Base-by-base conservation (phyloP, 2,888 invertebrate genomes). In the Meliscaeva auricollis region DNA sequence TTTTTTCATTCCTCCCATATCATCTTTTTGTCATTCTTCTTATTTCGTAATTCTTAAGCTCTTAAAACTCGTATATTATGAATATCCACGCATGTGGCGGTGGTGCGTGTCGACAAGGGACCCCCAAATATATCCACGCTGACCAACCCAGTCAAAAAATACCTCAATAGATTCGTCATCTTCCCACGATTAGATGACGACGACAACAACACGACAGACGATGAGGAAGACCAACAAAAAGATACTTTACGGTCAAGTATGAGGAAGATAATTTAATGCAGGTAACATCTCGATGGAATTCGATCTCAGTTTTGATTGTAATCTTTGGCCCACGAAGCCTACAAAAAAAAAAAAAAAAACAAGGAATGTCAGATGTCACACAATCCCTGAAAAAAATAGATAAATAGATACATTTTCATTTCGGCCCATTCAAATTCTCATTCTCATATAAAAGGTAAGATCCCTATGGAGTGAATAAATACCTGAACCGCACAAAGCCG, bases 231-330 rank as follows among this genome's bases (percentile, higher is more conserved):
- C 15, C 20, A 75, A 48, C 30, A 48, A 58, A 62, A 26, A 81
- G 48, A 84, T 70, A 72, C 68, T 48, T 76, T 80, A 76, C 77
- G 85, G 76, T 69, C 76, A 77, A 62, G 20, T 70, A 54, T 3
- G 58, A 75, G 32, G 58, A 85, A 77, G 48, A 85, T 85, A 81
- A 81, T 85, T 85, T 77, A 85, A 68, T 64, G 26, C 30, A 56
- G 76, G 48, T 72, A 80, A 66, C 69, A 73, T 76, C 73, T 77
- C 76, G 48, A 68, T 62, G 85, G 85, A 85, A 85, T 85, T 85
- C 76, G 81, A 80, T 81, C 69, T 72, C 22, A 54, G 73, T 85
- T 35, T 9, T 38, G 85, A 85, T 85, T 85, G 68, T 70, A 68
- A 73, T 64, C 81, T 56, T 32, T 56, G 52, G 41, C 17, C 26